Evolutionary conservation across 2,797 vertebrate genomes (phyloP), one percentile per base, ranked within the genome.

Genomic region (Clarias pachynema): DNA sequence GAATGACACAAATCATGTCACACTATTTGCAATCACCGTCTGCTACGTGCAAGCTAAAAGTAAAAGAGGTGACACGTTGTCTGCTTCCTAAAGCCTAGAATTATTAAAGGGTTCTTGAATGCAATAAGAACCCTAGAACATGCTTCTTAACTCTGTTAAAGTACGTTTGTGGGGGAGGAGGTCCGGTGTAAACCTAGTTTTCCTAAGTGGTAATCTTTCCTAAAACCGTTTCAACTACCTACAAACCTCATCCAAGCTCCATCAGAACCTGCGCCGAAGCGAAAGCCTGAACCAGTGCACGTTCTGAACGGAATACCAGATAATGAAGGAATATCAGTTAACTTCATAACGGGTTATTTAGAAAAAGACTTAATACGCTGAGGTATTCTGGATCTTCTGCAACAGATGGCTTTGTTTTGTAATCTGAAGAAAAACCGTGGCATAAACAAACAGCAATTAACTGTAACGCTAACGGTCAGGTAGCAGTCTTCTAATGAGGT

Each of bases 391-490:
- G 44, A 44, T 26, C 37, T 26, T 63, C 44, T 20, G 5, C 59
- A 80, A 53, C 78, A 80, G 78, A 65, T 49, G 78, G 60, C 59
- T 44, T n/a, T 49, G 60, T 65, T 65, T n/a, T 49, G 78, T 18
- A 49, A 80, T 1, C 1, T 20, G 16, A 24, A 80, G 16, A 24
- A 80, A 66, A 2, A 29, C 4, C 4, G 44, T 22, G 16, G 37
- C 37, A 40, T 49, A 80, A 80, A 80, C 60, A 80, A 80, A 80
- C 20, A 49, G 37, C 8, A 80, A 80, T 80, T 80, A 49, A 66
- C 40, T 14, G 9, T 29, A 65, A 78, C 40, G 20, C n/a, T 65
- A 22, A 66, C 14, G 16, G 7, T 26, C n/a, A 29, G 37, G 4
- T 8, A 22, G 16, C n/a, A 62, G 40, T 49, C 9, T 14, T 49